A percentile compares a stretch with the other conserved stretches of the same genome.
phyloP scores from a whole-genome alignment of 2,113 vertebrate genomes.

The Nesogale talazaci region DNA sequence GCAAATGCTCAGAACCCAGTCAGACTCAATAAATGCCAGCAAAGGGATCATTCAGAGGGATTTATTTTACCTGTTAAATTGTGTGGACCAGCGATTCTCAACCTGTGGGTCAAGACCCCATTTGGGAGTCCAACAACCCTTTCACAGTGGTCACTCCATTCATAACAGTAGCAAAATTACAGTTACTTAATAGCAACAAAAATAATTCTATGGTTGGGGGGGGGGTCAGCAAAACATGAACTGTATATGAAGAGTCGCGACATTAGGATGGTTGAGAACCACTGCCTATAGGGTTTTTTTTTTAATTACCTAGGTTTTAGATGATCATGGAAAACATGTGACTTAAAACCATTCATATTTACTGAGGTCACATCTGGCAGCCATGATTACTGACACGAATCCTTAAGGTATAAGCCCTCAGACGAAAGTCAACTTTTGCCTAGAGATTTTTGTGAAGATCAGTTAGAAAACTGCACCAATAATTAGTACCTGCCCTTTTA shows the following conservation, averaged over 20 bases:
- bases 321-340: background rate
- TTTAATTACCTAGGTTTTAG: background rate
- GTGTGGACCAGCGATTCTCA: background rate
- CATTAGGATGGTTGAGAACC: too few species aligned
- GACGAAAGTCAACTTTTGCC: slow-evolving; percentile 36
- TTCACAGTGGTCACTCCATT: too few species aligned
- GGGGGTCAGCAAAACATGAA: too few species aligned
- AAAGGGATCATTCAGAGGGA: background rate
- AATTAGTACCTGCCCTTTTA: background rate
- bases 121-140: too few species aligned
- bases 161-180: too few species aligned
- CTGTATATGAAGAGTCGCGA: too few species aligned
- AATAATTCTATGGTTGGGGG: too few species aligned
- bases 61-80: slow-evolving; percentile 21
- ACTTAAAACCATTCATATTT: slow-evolving; percentile 40
- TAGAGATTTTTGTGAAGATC: background rate
- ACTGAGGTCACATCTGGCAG: background rate
- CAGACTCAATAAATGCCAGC: slow-evolving; percentile 30
- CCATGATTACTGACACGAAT: background rate
- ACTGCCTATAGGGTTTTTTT: too few species aligned
- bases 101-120: too few species aligned
- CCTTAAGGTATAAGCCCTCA: background rate
- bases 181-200: too few species aligned
- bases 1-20: slow-evolving; percentile 40
- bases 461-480: background rate